A percentile compares a stretch with the other conserved stretches of the same genome.
phyloP scores from a whole-genome alignment of 2,888 invertebrate species.

The Yponomeuta sedellus region DNA sequence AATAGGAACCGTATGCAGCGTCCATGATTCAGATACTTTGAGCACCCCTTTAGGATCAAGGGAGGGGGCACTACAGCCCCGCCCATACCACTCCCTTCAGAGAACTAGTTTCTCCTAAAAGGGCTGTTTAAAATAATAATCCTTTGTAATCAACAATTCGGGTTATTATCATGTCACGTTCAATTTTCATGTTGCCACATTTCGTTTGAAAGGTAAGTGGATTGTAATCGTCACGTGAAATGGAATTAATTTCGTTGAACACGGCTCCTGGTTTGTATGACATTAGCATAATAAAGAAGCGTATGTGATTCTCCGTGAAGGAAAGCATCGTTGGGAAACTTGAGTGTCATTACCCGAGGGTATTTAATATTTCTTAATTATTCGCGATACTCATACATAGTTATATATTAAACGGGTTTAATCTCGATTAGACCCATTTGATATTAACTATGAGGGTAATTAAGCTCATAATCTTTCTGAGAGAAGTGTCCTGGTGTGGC shows the following conservation, averaged over 20 bases:
- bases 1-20: constrained; percentile 65
- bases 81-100: constrained; percentile 36
- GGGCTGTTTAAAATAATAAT: constrained; percentile 34
- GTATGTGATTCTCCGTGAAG: background rate
- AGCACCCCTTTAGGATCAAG: constrained; percentile 35
- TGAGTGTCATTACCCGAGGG: too few species aligned
- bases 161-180: constrained; percentile 69
- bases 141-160: constrained; percentile 61
- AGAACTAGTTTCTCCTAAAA: constrained; percentile 64
- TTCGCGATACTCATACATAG: too few species aligned
- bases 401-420: too few species aligned
- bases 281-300: constrained; percentile 10
- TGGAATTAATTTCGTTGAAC: constrained; percentile 10
- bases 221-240: constrained; percentile 38
- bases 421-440: too few species aligned
- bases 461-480: too few species aligned
- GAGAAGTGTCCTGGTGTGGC: too few species aligned
- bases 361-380: too few species aligned
- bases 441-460: too few species aligned
- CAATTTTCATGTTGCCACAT: constrained; percentile 52
- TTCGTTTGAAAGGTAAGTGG: constrained; percentile 39
- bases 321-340: too few species aligned
- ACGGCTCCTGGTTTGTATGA: background rate
- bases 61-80: constrained; percentile 50
- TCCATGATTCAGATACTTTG: constrained; percentile 52